Evolutionary conservation across 2,888 invertebrate genomes (phyloP).

Genomic region (Alentia gelatinosa): DNA sequence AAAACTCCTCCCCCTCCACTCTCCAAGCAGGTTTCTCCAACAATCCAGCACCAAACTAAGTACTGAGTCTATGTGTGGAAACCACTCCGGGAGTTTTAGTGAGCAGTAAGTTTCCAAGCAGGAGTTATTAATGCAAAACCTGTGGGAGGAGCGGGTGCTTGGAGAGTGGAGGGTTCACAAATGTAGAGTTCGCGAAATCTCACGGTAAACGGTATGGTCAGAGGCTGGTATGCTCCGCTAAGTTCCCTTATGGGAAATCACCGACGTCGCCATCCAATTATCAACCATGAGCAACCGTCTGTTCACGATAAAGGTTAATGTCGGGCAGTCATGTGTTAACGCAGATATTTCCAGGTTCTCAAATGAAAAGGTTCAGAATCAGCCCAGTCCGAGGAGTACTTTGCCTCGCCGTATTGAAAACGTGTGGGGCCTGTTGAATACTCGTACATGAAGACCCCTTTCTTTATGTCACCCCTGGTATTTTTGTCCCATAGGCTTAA

Average conservation of each 20-base stretch:
- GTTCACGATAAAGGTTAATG: too few relatives aligned
- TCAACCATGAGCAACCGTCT: slow-evolving; percentile 1
- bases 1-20: neutral
- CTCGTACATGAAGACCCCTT: too few relatives aligned
- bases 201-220: neutral
- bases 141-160: neutral
- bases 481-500: too few relatives aligned
- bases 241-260: neutral
- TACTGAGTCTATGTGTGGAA: neutral
- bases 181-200: neutral
- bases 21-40: neutral
- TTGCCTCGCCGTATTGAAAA: too few relatives aligned
- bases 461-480: too few relatives aligned
- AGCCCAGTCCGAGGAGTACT: too few relatives aligned
- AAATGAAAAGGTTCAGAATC: too few relatives aligned
- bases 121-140: neutral
- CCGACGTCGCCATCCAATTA: neutral
- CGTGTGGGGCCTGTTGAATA: too few relatives aligned
- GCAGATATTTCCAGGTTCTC: too few relatives aligned
- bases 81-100: neutral
- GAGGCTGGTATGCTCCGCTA: neutral
- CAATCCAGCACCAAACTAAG: neutral
- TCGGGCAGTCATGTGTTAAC: too few relatives aligned
- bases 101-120: too few relatives aligned
- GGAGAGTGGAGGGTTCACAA: neutral